Conservation (phyloP, 2,113 vertebrate genomes). For the Carassius gibelio region DNA sequence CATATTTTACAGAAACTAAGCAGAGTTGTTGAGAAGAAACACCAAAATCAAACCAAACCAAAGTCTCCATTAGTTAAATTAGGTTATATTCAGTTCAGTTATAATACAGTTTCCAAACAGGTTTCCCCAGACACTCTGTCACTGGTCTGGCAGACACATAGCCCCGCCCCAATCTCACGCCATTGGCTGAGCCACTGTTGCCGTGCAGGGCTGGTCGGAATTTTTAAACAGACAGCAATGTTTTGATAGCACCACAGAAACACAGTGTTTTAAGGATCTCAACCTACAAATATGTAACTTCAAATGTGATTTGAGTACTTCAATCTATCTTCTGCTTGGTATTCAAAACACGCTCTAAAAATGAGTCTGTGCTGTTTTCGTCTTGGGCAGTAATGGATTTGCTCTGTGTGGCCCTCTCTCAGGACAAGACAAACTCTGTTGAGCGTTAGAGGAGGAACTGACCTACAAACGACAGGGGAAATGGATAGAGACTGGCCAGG, state of each 20-base stretch:
- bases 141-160: background rate
- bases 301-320: background rate
- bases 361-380: background rate
- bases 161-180: background rate
- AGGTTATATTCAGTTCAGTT: background rate
- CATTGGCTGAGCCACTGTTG: conserved; percentile 18
- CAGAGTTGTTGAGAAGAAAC: background rate
- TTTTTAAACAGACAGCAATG: background rate
- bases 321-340: background rate
- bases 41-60: too few relatives aligned
- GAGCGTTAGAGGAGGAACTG: conserved; percentile 35
- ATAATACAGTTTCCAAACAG: background rate
- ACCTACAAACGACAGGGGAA: conserved; percentile 26
- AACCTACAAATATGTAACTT: background rate
- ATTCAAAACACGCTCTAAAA: background rate
- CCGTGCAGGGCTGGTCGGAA: conserved; percentile 11
- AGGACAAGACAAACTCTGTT: conserved; percentile 36
- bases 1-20: background rate
- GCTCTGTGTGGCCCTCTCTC: conserved; percentile 21
- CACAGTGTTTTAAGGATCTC: background rate
- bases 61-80: background rate
- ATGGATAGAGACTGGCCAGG: conserved; percentile 1
- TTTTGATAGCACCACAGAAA: background rate
- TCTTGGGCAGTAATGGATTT: conserved; percentile 35
- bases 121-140: background rate